A percentile compares a stretch with the other conserved stretches of the same genome.
Evolutionary conservation across 2,888 invertebrate genomes (phyloP).

Genomic region (Augiades crinisus): DNA sequence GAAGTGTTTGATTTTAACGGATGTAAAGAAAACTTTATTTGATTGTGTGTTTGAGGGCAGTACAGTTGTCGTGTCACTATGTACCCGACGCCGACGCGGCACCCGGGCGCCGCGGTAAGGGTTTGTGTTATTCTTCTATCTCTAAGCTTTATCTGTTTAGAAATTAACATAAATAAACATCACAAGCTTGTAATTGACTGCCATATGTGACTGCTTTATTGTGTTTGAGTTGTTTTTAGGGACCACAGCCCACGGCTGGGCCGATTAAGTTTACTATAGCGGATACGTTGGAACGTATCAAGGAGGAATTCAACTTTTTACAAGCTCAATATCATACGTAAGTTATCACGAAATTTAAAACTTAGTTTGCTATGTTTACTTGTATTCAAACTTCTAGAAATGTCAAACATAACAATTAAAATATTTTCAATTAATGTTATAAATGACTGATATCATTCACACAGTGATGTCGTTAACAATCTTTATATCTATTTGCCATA

Average conservation of each 20-base stretch:
- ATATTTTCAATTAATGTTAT: not conserved
- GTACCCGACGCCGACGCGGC: slow-evolving; percentile 89
- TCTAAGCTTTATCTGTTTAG: slow-evolving; percentile 24
- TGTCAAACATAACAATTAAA: not conserved
- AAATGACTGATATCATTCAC: no score
- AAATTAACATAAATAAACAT: slow-evolving; percentile 18
- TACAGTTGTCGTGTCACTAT: slow-evolving; percentile 59
- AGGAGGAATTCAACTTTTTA: slow-evolving; percentile 97
- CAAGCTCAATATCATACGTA: slow-evolving; percentile 98
- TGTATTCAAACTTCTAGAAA: no score
- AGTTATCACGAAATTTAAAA: no score
- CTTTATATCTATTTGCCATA: no score
- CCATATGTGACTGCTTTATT: slow-evolving; percentile 36
- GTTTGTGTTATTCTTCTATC: slow-evolving; percentile 59
- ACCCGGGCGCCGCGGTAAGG: slow-evolving; percentile 89
- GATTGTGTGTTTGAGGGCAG: slow-evolving; percentile 44
- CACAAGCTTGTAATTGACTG: slow-evolving; percentile 3
- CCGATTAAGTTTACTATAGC: slow-evolving; percentile 96
- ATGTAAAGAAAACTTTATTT: slow-evolving; percentile 65
- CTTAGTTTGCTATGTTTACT: no score
- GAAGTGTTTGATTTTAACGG: slow-evolving; percentile 52
- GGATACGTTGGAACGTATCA: slow-evolving; percentile 96
- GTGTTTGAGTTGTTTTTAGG: slow-evolving; percentile 75
- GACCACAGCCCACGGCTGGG: slow-evolving; percentile 92
- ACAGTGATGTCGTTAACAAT: no score